These are phyloP conservation scores for Hyaena hyaena DNA, from an alignment of 2,113 vertebrate genomes.

Conservation along the genomic window DNA sequence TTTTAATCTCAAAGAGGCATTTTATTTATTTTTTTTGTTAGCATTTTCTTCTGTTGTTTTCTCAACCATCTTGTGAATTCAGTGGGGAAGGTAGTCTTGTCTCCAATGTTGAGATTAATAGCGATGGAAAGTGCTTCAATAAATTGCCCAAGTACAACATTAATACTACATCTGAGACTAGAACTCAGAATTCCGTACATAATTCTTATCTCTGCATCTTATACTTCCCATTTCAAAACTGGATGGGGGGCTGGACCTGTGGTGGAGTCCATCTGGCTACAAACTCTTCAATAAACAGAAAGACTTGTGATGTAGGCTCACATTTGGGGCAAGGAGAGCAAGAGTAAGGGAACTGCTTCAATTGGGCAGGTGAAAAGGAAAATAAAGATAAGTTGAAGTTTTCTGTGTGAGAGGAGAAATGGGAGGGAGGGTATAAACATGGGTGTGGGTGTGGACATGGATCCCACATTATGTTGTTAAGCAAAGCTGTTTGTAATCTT, in stretches of 20 bases:
- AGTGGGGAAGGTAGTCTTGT: neutral
- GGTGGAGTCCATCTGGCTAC: neutral
- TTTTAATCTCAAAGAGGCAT: neutral
- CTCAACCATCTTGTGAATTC: neutral
- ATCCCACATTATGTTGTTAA: slow-evolving; percentile 58
- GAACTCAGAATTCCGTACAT: neutral
- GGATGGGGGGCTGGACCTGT: too few species aligned
- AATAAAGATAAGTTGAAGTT: slow-evolving; percentile 9
- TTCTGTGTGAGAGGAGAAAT: slow-evolving; percentile 38
- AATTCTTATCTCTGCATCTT: neutral
- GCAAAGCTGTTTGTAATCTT: slow-evolving; percentile 72
- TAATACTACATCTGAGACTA: neutral
- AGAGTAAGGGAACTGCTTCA: neutral
- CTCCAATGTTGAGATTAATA: neutral
- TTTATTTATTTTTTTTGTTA: neutral
- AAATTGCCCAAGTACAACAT: neutral
- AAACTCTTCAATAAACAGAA: neutral
- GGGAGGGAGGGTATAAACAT: neutral
- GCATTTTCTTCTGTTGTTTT: slow-evolving; percentile 40
- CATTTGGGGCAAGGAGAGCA: neutral
- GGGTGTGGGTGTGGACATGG: slow-evolving; percentile 55
- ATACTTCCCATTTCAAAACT: neutral
- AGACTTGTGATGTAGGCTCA: neutral
- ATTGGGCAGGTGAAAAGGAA: slow-evolving; percentile 2
- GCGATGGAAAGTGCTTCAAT: slow-evolving; percentile 13